Evolutionary conservation across 2,888 invertebrate genomes (phyloP).

Genomic region (Bimastos eiseni): DNA sequence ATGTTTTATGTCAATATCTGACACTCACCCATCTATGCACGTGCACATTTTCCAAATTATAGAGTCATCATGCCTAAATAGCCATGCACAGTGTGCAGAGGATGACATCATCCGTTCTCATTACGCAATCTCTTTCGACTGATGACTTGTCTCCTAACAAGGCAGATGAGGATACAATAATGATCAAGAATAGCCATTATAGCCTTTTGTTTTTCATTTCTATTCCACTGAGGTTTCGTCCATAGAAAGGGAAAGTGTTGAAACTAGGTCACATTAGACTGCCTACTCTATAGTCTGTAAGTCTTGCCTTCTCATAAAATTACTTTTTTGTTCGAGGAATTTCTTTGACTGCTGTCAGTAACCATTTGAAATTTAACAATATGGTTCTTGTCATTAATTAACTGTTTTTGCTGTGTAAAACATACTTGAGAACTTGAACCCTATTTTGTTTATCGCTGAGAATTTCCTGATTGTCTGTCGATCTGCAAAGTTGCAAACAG

Average conservation of each 20-base stretch:
- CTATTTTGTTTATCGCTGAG: not conserved
- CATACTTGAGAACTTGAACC: not conserved
- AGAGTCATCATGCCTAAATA: not conserved
- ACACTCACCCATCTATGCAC: not conserved
- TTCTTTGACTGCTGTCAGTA: not conserved
- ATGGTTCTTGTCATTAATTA: not conserved
- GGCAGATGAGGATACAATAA: not conserved
- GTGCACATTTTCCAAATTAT: not conserved
- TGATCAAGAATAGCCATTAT: not conserved
- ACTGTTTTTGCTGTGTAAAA: not conserved
- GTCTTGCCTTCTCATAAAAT: not conserved
- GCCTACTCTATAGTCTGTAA: not conserved
- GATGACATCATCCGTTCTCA: not conserved
- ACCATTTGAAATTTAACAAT: not conserved
- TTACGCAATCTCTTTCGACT: not conserved
- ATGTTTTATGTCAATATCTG: not conserved
- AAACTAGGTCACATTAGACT: not conserved
- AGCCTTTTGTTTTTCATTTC: not conserved
- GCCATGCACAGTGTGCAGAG: not conserved
- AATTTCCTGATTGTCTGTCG: not conserved
- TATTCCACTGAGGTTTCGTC: not conserved
- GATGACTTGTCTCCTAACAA: too few relatives aligned
- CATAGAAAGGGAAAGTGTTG: not conserved
- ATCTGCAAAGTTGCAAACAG: not conserved
- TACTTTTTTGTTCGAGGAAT: not conserved